Conservation (phyloP, 2,113 vertebrate species). For the Clarias macrocephalus region DNA sequence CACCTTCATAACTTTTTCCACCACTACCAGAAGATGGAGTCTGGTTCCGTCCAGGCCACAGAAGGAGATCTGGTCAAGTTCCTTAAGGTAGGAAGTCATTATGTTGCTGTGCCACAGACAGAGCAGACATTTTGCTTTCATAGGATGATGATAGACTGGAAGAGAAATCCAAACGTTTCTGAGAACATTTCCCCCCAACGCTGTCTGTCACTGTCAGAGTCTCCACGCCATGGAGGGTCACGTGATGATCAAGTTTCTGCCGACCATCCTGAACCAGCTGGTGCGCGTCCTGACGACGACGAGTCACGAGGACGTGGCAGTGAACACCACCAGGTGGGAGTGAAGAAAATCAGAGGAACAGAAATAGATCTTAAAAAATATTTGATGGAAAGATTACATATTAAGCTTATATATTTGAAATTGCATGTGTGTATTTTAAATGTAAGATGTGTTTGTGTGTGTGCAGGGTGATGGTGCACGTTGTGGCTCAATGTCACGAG, state of each 20-base stretch:
- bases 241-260: slow-evolving; percentile 95
- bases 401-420: neutral
- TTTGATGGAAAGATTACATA: neutral
- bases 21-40: slow-evolving; percentile 88
- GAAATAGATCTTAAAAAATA: neutral
- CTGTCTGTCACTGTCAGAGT: slow-evolving; percentile 69
- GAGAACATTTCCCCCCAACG: neutral
- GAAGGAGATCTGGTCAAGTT: slow-evolving; percentile 93
- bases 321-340: slow-evolving; percentile 89
- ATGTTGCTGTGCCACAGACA: neutral
- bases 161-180: neutral
- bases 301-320: slow-evolving; percentile 88
- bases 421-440: neutral
- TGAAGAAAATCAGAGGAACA: too few relatives aligned
- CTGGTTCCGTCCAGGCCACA: slow-evolving; percentile 75
- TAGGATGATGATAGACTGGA: neutral
- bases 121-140: neutral
- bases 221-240: slow-evolving; percentile 95
- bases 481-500: slow-evolving; percentile 97
- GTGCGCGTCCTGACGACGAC: slow-evolving; percentile 89
- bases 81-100: slow-evolving; percentile 81
- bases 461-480: slow-evolving; percentile 94
- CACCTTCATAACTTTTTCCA: slow-evolving; percentile 98
- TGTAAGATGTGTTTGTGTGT: neutral
- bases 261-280: slow-evolving; percentile 94